Conservation (phyloP, 1,140 invertebrate genomes). For the Eufriesea mexicana region DNA sequence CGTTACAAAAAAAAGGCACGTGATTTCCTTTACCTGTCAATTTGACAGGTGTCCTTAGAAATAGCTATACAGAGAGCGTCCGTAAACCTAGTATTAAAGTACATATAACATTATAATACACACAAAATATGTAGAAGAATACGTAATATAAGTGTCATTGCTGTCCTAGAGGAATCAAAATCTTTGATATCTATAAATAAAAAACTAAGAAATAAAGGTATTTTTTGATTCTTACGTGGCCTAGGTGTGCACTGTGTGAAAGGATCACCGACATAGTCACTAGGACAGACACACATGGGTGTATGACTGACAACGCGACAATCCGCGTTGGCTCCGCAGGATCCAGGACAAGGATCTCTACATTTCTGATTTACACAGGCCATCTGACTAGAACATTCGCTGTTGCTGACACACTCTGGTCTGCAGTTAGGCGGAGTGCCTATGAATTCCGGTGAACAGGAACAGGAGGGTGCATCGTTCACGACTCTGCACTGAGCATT, state of each 20-base stretch:
- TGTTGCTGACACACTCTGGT: conserved; percentile 84
- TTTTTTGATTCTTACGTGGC: conserved; percentile 76
- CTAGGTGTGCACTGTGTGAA: conserved; percentile 78
- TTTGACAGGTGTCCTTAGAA: no score
- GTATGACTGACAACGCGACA: conserved; percentile 86
- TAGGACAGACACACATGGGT: conserved; percentile 84
- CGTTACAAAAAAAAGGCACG: no score
- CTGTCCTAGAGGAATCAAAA: neutral
- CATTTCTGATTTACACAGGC: conserved; percentile 89
- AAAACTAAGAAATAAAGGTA: conserved; percentile 61
- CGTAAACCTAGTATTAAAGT: accelerated
- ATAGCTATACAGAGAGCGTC: no score
- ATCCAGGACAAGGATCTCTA: conserved; percentile 85
- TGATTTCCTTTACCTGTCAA: no score
- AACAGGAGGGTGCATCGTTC: conserved; percentile 85
- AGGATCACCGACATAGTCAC: conserved; percentile 83
- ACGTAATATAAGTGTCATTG: no score
- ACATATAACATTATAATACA: no score
- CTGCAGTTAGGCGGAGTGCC: conserved; percentile 86
- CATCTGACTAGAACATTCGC: conserved; percentile 84
- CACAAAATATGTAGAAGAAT: no score
- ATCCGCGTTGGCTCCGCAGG: conserved; percentile 85
- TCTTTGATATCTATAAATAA: neutral
- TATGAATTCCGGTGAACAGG: conserved; percentile 85
- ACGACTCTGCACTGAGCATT: conserved; percentile 86